These are phyloP conservation scores for Ormyrus nitidulus DNA, from an alignment of 2,888 invertebrate species.

Conservation along the genomic window DNA sequence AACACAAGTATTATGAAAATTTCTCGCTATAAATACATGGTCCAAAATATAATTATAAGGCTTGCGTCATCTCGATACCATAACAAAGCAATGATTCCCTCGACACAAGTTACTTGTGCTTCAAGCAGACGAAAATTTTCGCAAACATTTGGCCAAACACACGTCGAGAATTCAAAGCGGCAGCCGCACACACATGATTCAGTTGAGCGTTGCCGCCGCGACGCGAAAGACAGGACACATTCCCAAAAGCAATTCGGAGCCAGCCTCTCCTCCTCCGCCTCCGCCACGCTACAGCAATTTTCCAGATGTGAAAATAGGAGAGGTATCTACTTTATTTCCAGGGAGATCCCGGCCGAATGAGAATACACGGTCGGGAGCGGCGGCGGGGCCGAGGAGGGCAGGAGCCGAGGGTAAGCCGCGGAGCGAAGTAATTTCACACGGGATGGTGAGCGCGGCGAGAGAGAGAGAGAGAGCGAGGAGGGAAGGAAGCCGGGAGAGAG, in stretches of 20 bases:
- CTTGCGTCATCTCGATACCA: too few species aligned
- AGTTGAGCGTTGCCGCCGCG: constrained; percentile 8
- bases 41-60: too few species aligned
- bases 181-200: constrained; percentile 18
- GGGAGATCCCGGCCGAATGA: constrained; percentile 70
- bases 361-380: constrained; percentile 69
- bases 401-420: constrained; percentile 73
- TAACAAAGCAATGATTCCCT: too few species aligned
- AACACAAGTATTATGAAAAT: too few species aligned
- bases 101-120: too few species aligned
- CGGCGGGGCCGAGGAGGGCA: constrained; percentile 62
- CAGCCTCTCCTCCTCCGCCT: neutral
- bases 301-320: constrained; percentile 73
- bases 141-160: neutral
- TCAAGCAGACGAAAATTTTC: too few species aligned
- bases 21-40: too few species aligned
- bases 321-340: constrained; percentile 74
- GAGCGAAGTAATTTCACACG: constrained; percentile 75
- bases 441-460: constrained; percentile 61
- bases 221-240: constrained; percentile 1
- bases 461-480: constrained; percentile 58
- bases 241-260: constrained; percentile 50
- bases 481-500: constrained; percentile 26
- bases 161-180: neutral
- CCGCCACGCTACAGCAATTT: constrained; percentile 69